Percentiles rank a stretch among this genome's conserved stretches.
These are phyloP conservation scores for Psittacula cyanocephala DNA, from an alignment of 2,113 vertebrate species.

Conservation along the genomic window DNA sequence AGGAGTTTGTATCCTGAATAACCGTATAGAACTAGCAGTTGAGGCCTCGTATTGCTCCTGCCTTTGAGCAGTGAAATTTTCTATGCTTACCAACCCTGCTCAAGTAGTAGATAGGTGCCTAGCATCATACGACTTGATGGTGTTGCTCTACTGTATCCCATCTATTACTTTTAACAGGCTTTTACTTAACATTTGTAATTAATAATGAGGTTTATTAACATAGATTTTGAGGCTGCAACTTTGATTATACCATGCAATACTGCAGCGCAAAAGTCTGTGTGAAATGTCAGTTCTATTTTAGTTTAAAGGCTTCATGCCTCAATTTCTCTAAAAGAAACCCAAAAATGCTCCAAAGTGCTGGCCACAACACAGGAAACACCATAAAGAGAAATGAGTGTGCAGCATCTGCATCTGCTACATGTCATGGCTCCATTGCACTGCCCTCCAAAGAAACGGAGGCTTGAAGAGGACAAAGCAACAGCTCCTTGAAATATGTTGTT, in stretches of 20 bases:
- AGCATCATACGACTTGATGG: neutral
- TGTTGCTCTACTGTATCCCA: neutral
- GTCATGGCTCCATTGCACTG: neutral
- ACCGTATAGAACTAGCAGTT: neutral
- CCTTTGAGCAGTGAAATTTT: neutral
- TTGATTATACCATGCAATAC: constrained; percentile 2
- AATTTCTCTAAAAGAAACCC: neutral
- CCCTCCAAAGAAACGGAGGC: neutral
- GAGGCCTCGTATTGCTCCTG: neutral
- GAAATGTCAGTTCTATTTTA: constrained; percentile 1
- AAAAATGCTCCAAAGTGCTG: neutral
- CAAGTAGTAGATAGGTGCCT: neutral
- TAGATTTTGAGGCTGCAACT: neutral
- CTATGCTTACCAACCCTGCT: neutral
- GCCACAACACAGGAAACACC: neutral
- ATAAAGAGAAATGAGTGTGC: neutral
- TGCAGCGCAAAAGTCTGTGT: neutral
- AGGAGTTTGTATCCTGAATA: neutral
- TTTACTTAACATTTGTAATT: constrained; percentile 17
- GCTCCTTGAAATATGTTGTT: neutral
- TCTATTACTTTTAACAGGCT: neutral
- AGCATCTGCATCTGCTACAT: neutral
- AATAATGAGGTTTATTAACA: neutral
- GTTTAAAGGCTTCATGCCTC: constrained; percentile 12
- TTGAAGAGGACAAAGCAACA: neutral